Base-by-base conservation (phyloP, 2,113 vertebrate genomes). In the Notarius quadriscutis region DNA sequence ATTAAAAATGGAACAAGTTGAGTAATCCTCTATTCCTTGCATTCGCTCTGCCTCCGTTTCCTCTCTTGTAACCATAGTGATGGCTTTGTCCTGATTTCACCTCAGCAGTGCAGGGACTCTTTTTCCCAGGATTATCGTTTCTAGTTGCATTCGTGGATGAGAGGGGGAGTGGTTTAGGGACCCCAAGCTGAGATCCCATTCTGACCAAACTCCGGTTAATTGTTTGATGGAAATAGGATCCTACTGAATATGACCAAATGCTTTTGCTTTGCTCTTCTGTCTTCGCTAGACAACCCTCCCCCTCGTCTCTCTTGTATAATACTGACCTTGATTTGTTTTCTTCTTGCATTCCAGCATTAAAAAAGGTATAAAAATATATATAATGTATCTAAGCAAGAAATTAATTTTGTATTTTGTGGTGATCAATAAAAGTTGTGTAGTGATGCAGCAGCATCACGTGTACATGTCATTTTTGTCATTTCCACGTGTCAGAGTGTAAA, bases 361-460 rank as follows among this genome's bases (percentile, higher is more conserved):
- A 57, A 89, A 27, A 81, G 41, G 9, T 2, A 18, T 5, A 22
- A 27, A 84, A 10, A 75, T 74, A 58, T 50, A 74, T 10, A 84
- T 79, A 41, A 74, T 57, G 25, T 72, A 79, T 82, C 20, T 22
- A 20, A 65, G 48, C 53, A 86, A 75, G 7, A 74, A 86, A 87
- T 51, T 58, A 14, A 87, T 90, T 88, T 86, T 87, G 89, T 88
- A 88, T 88, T 63, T 82, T 84, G 87, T 88, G 87, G 74, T 84
- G 48, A 87, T 1, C 87, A 90, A 85, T 86, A 88, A 90, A 89
- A 67, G 86, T 77, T 79, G 86, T 86, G 87, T 88, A 81, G 89
- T 88, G 81, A 87, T 88, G 85, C 89, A 90, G 67, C 86, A 90
- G 82, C 87, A 88, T 88, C 50, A 87, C 34, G 82, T 88, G 65